Evolutionary conservation across 2,888 invertebrate species (phyloP), one percentile per base, ranked within the genome.

Genomic region (Carabus problematicus): DNA sequence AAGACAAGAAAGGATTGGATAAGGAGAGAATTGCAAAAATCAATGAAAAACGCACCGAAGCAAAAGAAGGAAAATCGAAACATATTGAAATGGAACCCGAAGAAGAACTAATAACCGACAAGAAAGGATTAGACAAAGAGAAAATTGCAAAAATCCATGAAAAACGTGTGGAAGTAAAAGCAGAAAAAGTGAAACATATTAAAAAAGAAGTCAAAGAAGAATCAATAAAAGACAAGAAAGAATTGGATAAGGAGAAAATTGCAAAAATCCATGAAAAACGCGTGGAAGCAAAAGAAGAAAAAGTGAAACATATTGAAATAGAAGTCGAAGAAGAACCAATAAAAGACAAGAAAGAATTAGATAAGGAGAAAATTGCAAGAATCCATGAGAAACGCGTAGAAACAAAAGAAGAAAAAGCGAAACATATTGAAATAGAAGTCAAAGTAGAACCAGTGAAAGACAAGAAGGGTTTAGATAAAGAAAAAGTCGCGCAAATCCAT

Each of bases 51-150:
- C n/a, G n/a, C n/a, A n/a, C n/a, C n/a, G n/a, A n/a, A 72, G 6
- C 75, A 77, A 62, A 70, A 72, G 73, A 75, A 67, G 73, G 72
- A 40, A 71, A 72, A 43, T 75, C 75, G 58, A 73, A 74, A 19
- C 72, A 72, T 73, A 49, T 49, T 11, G 18, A 49, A 76, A 4
- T 80, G 80, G 64, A 47, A 67, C 6, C 41, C 18, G 29, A 19
- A 52, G 16, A 12, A n/a, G 9, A 14, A 59, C 11, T 12, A 0
- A 14, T 52, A 40, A 16, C 11, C 11, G 3, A 8, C 29, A 29
- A 9, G 40, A 29, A 39, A 54, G 42, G 11, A 45, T 47, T 41
- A 3, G 56, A 56, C 11, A 40, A 43, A 41, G 72, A 70, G 56
- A n/a, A 67, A 45, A 70, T 74, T 70, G 72, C 73, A 43, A 73